Base-by-base conservation (phyloP, 2,888 invertebrate genomes). In the Mamestra brassicae region DNA sequence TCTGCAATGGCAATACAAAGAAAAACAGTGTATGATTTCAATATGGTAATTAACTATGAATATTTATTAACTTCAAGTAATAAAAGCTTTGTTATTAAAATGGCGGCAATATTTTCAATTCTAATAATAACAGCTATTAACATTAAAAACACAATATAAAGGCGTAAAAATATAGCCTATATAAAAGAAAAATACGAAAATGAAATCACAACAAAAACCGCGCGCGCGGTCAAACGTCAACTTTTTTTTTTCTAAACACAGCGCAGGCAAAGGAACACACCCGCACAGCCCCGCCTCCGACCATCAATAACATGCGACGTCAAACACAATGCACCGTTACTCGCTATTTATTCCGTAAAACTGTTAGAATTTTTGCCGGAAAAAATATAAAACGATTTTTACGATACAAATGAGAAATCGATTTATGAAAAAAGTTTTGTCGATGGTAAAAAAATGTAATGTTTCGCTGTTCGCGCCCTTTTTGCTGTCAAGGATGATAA, bases 221-320 rank as follows among this genome's bases (percentile, higher is more conserved):
- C 85, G 80, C 76, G 78, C 71, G 85, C 83, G 89, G 89, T 88
- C 85, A 89, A 86, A 87, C 72, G 78, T 85, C 80, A 80, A 79
- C 70, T 80, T 84, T 87, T 86, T 86, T 26, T 89, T 88, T 88
- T 86, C 82, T 83, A 85, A 85, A 85, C 80, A 71, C 76, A 69
- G 69, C 80, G 71, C 84, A 85, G 86, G 89, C 91, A 89, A 88
- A 89, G 89, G 88, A 89, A 88, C 89, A 87, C 89, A 88, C 88
- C 89, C 89, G 89, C 90, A 75, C 89, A 79, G 89, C 92, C 91
- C 89, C 93, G 92, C 93, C 92, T 90, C 82, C 85, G 55, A 84
- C 91, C 93, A 93, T 94, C 93, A 94, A 93, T 93, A 93, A 91
- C 85, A 85, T 74, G 83, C 84, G 83, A 87, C 85, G 91, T 90